phyloP scores from a whole-genome alignment of 2,797 vertebrate species.

The Acanthiza pusilla region DNA sequence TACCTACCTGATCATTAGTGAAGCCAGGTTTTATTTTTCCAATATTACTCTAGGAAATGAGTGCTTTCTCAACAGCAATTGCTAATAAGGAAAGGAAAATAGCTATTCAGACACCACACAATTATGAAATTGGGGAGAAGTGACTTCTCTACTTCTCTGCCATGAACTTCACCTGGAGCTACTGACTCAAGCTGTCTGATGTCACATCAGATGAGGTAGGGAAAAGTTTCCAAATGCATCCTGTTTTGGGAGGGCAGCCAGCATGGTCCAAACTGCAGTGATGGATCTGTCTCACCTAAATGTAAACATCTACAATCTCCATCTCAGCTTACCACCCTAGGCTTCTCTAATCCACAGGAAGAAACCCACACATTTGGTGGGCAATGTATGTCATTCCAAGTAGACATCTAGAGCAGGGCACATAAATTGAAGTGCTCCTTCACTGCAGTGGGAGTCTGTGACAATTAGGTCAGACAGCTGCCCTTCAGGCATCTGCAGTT shows the following conservation, averaged over 20 bases:
- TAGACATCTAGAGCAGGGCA: not conserved
- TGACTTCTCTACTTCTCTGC: not conserved
- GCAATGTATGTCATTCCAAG: not conserved
- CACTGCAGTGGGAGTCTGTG: not conserved
- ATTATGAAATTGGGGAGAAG: not conserved
- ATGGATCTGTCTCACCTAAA: not conserved
- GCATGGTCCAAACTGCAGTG: not conserved
- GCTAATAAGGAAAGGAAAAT: constrained; percentile 3
- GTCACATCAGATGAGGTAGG: not conserved
- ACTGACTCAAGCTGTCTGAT: not conserved
- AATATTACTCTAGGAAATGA: not conserved
- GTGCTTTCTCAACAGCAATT: constrained; percentile 1
- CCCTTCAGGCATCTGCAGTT: not conserved
- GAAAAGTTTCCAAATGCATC: not conserved
- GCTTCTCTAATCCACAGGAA: not conserved
- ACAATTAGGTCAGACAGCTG: not conserved
- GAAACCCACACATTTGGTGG: not conserved
- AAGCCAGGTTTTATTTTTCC: constrained; percentile 2
- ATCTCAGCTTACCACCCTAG: not conserved
- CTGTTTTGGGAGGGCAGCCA: not conserved
- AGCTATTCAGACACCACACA: not conserved
- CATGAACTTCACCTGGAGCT: not conserved
- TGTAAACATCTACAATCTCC: not conserved
- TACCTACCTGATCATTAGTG: not conserved
- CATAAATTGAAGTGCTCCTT: not conserved